Percentiles rank a stretch among this genome's conserved stretches.
Evolutionary conservation across 2,797 vertebrate species (phyloP).

Genomic region (Rallus crepitans): DNA sequence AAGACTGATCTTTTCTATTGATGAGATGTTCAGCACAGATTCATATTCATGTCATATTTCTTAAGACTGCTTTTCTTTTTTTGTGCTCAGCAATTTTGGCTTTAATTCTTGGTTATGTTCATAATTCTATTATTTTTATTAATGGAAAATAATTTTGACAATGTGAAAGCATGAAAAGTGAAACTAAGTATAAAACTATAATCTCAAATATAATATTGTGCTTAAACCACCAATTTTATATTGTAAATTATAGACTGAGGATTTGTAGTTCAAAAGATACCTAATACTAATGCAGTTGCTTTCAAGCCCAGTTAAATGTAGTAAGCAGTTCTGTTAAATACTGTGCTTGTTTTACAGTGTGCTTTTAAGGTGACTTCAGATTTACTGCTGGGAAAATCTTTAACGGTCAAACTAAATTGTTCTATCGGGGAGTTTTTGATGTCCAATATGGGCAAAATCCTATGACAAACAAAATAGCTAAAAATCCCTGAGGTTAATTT

Average conservation of each 20-base stretch:
- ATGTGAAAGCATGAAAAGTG: not conserved
- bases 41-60: not conserved
- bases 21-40: not conserved
- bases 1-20: not conserved
- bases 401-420: not conserved
- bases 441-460: not conserved
- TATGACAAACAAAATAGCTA: not conserved
- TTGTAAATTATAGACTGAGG: not conserved
- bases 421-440: not conserved
- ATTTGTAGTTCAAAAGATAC: not conserved
- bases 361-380: constrained; percentile 28
- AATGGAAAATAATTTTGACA: not conserved
- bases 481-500: constrained; percentile 3
- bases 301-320: constrained; percentile 16
- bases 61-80: not conserved
- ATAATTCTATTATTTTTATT: not conserved
- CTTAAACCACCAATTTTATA: not conserved
- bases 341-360: constrained; percentile 23
- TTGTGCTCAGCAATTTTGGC: not conserved
- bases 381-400: constrained; percentile 46
- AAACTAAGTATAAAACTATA: not conserved
- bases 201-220: not conserved
- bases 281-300: not conserved
- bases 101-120: not conserved
- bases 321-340: constrained; percentile 13